Evolutionary conservation across 2,888 invertebrate species (phyloP).

Genomic region (Alitta virens): DNA sequence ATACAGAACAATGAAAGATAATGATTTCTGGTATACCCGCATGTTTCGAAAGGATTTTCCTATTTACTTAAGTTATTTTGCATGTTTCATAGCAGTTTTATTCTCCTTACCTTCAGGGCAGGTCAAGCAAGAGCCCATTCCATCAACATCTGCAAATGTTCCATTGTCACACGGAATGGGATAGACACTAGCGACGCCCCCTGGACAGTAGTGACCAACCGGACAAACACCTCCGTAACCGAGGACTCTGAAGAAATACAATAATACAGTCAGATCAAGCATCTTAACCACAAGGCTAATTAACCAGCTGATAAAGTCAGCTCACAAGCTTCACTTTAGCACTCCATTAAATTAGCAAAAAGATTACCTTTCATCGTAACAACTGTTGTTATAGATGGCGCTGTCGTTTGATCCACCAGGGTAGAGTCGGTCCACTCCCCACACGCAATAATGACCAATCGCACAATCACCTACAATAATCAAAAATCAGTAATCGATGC

Average conservation of each 20-base stretch:
- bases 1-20: too few species aligned
- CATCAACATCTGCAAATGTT: constrained; percentile 45
- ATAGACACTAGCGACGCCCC: constrained; percentile 37
- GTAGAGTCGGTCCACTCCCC: constrained; percentile 43
- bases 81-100: too few species aligned
- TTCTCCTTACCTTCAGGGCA: constrained; percentile 48
- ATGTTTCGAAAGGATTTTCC: too few species aligned
- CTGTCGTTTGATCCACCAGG: constrained; percentile 43
- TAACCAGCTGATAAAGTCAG: too few species aligned
- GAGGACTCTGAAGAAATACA: not conserved
- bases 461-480: constrained; percentile 41
- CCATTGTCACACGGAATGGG: constrained; percentile 48
- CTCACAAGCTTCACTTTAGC: too few species aligned
- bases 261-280: too few species aligned
- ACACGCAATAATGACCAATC: constrained; percentile 48
- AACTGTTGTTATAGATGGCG: constrained; percentile 35
- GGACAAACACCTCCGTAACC: constrained; percentile 49
- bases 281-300: too few species aligned
- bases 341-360: too few species aligned
- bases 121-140: constrained; percentile 36
- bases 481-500: too few species aligned
- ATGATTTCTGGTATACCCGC: too few species aligned
- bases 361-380: constrained; percentile 39
- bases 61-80: too few species aligned
- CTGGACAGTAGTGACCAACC: constrained; percentile 47